phyloP scores from a whole-genome alignment of 2,888 invertebrate genomes.

The Pterobdella sp. region DNA sequence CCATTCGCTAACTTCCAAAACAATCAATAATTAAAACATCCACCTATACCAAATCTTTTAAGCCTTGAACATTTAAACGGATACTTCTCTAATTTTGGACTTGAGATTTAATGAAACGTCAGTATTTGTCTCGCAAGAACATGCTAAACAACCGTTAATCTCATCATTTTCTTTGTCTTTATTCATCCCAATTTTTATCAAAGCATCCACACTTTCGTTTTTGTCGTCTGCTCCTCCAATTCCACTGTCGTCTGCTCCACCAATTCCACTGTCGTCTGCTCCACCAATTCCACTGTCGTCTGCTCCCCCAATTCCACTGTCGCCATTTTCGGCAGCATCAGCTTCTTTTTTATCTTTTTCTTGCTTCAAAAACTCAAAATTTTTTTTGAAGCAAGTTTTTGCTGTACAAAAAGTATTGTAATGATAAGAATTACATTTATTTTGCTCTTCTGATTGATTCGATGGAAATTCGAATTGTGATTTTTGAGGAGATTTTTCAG shows the following conservation, averaged over 20 bases:
- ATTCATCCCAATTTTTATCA: not conserved
- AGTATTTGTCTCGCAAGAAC: not conserved
- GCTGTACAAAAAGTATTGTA: not conserved
- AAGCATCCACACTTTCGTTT: not conserved
- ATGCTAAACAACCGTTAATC: not conserved
- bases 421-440: not conserved
- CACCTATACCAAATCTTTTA: too few species aligned
- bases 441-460: not conserved
- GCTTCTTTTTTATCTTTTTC: not conserved
- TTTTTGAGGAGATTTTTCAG: not conserved
- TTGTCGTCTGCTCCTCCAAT: not conserved
- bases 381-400: not conserved
- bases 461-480: not conserved
- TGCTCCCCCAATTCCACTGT: too few species aligned
- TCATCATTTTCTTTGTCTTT: not conserved
- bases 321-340: not conserved
- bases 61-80: not conserved
- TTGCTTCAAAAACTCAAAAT: not conserved
- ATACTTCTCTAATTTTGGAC: constrained; percentile 14
- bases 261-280: not conserved
- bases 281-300: not conserved
- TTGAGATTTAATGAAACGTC: not conserved
- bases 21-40: too few species aligned
- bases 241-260: not conserved
- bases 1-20: too few species aligned